Evolutionary conservation across 2,888 invertebrate genomes (phyloP).

Genomic region (Sinopyrophorus schimmeli): DNA sequence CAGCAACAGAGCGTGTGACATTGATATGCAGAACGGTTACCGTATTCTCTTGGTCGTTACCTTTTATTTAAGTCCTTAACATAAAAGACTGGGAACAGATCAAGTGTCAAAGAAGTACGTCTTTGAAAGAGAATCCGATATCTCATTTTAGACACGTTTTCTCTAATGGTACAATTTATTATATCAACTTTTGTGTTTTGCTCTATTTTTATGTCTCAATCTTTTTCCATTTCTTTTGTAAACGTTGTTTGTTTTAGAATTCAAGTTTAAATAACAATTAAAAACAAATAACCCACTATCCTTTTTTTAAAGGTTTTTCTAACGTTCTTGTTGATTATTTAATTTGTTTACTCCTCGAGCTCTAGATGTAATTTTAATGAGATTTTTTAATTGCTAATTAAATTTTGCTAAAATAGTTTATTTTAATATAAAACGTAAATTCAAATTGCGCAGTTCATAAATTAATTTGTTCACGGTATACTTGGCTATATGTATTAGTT

Average conservation of each 20-base stretch:
- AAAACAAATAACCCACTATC: not conserved
- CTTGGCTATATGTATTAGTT: no score
- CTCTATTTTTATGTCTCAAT: conserved; percentile 15
- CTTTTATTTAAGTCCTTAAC: conserved; percentile 21
- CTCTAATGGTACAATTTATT: conserved; percentile 28
- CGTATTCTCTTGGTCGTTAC: conserved; percentile 21
- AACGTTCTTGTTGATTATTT: no score
- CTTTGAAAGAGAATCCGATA: conserved; percentile 28
- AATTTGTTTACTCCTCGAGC: no score
- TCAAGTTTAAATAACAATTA: not conserved
- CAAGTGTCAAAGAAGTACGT: conserved; percentile 29
- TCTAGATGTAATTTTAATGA: no score
- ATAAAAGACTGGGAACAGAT: conserved; percentile 22
- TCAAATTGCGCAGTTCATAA: no score
- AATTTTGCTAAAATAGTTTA: no score
- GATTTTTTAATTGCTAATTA: no score
- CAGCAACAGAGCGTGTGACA: conserved; percentile 16
- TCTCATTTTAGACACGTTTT: conserved; percentile 28
- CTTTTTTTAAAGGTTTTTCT: not conserved
- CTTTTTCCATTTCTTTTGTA: conserved; percentile 6
- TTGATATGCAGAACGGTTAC: conserved; percentile 22
- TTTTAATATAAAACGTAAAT: not conserved
- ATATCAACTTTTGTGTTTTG: conserved; percentile 25
- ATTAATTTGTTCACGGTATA: no score
- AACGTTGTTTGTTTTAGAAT: conserved; percentile 5